Conservation (phyloP, 2,113 vertebrate genomes). For the Hippocampus zosterae region DNA sequence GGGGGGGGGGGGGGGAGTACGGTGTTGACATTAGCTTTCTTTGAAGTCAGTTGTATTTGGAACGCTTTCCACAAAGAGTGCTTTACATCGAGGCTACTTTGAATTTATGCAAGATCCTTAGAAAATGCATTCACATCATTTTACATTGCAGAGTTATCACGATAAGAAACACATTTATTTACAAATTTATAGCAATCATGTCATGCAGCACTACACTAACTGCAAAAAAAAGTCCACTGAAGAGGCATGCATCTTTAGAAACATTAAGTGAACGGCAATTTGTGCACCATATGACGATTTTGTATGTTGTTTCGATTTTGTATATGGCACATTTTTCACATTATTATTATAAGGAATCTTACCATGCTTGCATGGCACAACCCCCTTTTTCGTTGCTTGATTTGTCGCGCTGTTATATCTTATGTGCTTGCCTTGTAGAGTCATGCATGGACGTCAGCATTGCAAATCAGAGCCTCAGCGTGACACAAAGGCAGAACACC, state of each 20-base stretch:
- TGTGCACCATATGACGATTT: background rate
- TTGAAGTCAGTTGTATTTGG: background rate
- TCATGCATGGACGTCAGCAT: slow-evolving; percentile 37
- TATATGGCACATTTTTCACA: background rate
- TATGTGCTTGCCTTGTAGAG: slow-evolving; percentile 19
- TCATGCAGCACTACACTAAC: too few species aligned
- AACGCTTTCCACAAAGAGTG: background rate
- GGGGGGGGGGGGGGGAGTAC: too few species aligned
- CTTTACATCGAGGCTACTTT: too few species aligned
- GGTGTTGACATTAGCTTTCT: background rate
- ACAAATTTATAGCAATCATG: too few species aligned
- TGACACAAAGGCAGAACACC: slow-evolving; percentile 23
- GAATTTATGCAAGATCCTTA: too few species aligned
- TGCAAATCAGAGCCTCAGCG: slow-evolving; percentile 29
- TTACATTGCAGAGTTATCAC: too few species aligned
- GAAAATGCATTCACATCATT: too few species aligned
- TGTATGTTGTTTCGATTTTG: background rate
- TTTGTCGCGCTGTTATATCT: slow-evolving; percentile 1
- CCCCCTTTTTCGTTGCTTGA: background rate
- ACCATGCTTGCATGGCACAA: background rate
- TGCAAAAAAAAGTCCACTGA: too few species aligned
- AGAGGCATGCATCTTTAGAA: too few species aligned
- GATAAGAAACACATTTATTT: too few species aligned
- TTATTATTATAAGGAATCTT: background rate
- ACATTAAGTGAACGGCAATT: too few species aligned